Conservation (phyloP, 2,888 invertebrate species). For the Cryptocheilus praepositus region DNA sequence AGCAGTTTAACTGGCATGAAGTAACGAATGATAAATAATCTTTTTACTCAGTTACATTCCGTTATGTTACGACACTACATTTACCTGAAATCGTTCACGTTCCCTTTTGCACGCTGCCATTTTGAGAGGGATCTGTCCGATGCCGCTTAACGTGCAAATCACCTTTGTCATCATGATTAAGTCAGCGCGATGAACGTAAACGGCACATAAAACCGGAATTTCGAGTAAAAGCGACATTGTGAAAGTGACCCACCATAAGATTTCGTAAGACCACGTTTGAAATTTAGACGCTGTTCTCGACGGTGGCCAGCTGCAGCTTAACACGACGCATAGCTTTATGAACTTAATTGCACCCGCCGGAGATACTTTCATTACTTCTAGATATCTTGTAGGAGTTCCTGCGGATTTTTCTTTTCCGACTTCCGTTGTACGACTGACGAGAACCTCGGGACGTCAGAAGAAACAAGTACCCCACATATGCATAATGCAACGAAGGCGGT, state of each 20-base stretch:
- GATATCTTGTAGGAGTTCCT: no score
- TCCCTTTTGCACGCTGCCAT: conserved; percentile 37
- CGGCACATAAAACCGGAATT: conserved; percentile 28
- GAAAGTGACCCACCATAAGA: conserved; percentile 26
- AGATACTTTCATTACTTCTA: not conserved
- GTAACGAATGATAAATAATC: no score
- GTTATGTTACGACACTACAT: not conserved
- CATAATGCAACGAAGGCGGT: no score
- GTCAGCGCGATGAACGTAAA: conserved; percentile 21
- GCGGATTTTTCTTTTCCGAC: no score
- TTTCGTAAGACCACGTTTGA: conserved; percentile 10
- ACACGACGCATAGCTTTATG: conserved; percentile 40
- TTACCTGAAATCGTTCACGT: conserved; percentile 43
- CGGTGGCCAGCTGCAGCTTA: conserved; percentile 47
- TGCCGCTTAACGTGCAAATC: conserved; percentile 33
- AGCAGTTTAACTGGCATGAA: no score
- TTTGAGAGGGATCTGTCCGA: conserved; percentile 39
- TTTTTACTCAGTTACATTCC: no score
- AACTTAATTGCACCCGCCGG: conserved; percentile 39
- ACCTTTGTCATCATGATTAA: conserved; percentile 43
- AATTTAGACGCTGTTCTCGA: conserved; percentile 8
- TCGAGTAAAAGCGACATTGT: conserved; percentile 24
- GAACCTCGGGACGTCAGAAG: no score
- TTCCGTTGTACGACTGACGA: no score
- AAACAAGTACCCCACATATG: no score